These are phyloP conservation scores for Scolopax mira DNA, from an alignment of 2,113 vertebrate genomes.

Conservation along the genomic window DNA sequence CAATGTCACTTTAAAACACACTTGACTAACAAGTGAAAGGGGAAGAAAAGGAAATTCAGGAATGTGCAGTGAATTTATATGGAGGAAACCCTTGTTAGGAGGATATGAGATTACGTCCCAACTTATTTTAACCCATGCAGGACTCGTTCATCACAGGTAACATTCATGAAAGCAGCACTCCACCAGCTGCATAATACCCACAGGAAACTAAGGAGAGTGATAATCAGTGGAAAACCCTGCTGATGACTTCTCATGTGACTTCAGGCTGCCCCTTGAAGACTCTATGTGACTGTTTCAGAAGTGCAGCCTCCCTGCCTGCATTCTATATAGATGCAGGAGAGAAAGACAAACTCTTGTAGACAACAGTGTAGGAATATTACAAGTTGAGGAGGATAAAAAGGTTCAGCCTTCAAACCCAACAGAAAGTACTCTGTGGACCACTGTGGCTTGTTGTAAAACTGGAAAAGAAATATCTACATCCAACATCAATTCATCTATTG, in stretches of 20 bases:
- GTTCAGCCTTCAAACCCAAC: not conserved
- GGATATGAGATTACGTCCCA: not conserved
- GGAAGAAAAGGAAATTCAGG: not conserved
- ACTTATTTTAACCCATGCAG: not conserved
- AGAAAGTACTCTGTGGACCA: not conserved
- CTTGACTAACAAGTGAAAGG: not conserved
- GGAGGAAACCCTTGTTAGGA: not conserved
- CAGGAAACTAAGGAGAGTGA: not conserved
- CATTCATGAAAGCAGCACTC: not conserved
- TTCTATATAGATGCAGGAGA: not conserved
- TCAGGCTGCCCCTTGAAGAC: not conserved
- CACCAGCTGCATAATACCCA: not conserved
- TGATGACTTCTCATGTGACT: not conserved
- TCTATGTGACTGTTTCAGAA: not conserved
- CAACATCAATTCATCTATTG: not conserved
- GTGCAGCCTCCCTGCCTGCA: not conserved
- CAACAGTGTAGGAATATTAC: not conserved
- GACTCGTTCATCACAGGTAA: accelerated
- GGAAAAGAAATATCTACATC: not conserved
- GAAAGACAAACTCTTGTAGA: not conserved
- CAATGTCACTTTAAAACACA: not conserved
- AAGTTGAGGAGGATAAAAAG: not conserved
- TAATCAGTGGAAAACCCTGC: not conserved
- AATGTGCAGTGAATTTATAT: not conserved
- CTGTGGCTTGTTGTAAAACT: not conserved